phyloP scores from a whole-genome alignment of 2,113 vertebrate species.

The Symphodus melops region DNA sequence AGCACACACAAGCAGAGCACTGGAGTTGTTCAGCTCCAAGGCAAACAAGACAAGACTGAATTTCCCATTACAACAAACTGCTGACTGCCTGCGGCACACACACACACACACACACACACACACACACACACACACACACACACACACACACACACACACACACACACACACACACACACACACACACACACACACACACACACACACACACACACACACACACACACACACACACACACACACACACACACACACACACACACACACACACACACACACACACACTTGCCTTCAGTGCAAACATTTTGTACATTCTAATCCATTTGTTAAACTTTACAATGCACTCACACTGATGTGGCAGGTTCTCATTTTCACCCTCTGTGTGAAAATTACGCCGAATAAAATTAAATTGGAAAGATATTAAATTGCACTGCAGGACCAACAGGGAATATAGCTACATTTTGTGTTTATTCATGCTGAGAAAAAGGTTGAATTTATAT shows the following conservation, averaged over 20 bases:
- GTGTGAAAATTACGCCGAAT: slow-evolving; percentile 43
- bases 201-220: too few species aligned
- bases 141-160: too few species aligned
- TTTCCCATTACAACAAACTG: slow-evolving; percentile 81
- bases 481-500: slow-evolving; percentile 39
- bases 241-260: slow-evolving; percentile 52
- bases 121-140: too few species aligned
- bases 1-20: slow-evolving; percentile 85
- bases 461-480: slow-evolving; percentile 51
- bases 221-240: too few species aligned
- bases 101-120: not conserved
- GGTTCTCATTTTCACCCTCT: slow-evolving; percentile 54
- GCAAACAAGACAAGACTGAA: slow-evolving; percentile 82
- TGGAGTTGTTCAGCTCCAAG: slow-evolving; percentile 81
- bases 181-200: too few species aligned
- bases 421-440: slow-evolving; percentile 41
- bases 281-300: slow-evolving; percentile 61
- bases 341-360: slow-evolving; percentile 61
- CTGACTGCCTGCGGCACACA: slow-evolving; percentile 71
- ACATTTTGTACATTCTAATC: slow-evolving; percentile 80
- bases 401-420: slow-evolving; percentile 65
- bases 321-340: slow-evolving; percentile 75
- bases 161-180: too few species aligned
- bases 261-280: not conserved
- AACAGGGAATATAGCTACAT: slow-evolving; percentile 15